Evolutionary conservation across 2,888 invertebrate species (phyloP), one percentile per base, ranked within the genome.

Genomic region (Liodrosophila aerea): DNA sequence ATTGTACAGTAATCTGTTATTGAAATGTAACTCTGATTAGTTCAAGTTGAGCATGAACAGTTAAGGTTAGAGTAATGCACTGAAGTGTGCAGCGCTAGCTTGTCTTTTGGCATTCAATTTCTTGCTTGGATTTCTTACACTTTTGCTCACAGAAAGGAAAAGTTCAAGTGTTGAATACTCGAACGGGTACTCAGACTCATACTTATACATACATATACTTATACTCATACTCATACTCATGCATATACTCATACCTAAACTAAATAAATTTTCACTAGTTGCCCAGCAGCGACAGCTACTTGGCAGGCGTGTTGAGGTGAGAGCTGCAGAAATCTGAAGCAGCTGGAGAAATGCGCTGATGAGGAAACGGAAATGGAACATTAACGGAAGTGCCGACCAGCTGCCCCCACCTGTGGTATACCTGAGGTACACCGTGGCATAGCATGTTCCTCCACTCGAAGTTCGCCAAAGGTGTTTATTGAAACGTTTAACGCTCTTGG

Each of bases 331-430:
- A 34, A 13, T 22, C 11, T n/a, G 45, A 27, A 46, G 34, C 37
- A 27, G 16, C 1, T 11, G 30, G 7, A 44, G 16, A 13, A 57
- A 30, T 47, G 54, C 43, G 43, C 50, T 63, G 75, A 70, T 61
- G 71, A 50, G 78, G 61, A 77, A 85, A 52, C 76, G 85, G 85
- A 85, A 85, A 73, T 78, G 82, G 68, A 75, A 73, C 65, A 74
- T 58, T 36, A 78, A 41, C 80, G 84, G 74, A 80, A 80, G 47
- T 74, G 67, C 61, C 56, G 53, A 33, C 49, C 64, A 51, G 57
- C 61, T 34, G 54, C 49, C 45, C n/a, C 41, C 46, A 50, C 13
- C 16, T 51, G 36, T 40, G 52, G 30, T 37, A 41, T 2, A 22
- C 3, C 27, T 39, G 46, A n/a, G n/a, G n/a, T n/a, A n/a, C n/a